These are phyloP conservation scores for Peromyscus melanophrys DNA, from an alignment of 2,797 vertebrate species.

Conservation along the genomic window DNA sequence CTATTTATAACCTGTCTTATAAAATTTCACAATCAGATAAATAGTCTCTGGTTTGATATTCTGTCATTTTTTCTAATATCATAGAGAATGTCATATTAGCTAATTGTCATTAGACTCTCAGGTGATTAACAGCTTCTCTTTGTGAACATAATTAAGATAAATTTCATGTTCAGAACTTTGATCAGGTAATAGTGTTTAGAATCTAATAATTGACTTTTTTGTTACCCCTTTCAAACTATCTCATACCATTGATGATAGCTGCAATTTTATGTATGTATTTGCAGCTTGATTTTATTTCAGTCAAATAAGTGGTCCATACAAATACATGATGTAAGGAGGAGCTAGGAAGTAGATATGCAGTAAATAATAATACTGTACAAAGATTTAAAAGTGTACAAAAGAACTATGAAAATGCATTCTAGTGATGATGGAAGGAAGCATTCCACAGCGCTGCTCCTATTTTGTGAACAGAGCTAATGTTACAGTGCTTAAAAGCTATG, in stretches of 20 bases:
- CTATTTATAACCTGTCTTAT: not conserved
- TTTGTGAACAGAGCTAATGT: not conserved
- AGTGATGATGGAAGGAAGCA: not conserved
- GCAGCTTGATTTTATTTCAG: not conserved
- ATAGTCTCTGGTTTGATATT: not conserved
- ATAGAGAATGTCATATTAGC: not conserved
- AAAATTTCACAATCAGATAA: slow-evolving; percentile 3
- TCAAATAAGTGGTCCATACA: not conserved
- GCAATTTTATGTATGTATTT: not conserved
- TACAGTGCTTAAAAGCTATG: not conserved
- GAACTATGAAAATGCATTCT: not conserved
- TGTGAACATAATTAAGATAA: not conserved
- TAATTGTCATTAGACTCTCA: not conserved
- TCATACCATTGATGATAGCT: not conserved
- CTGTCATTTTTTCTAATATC: not conserved
- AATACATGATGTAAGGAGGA: not conserved
- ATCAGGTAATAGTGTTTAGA: not conserved
- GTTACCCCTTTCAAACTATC: not conserved
- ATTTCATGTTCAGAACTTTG: not conserved
- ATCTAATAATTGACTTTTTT: not conserved
- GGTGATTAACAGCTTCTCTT: not conserved
- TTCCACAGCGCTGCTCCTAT: not conserved
- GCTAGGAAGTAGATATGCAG: fast-evolving
- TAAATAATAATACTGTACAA: not conserved
- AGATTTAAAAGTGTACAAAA: not conserved